Base-by-base conservation (phyloP, 2,888 invertebrate genomes). In the Morpho achilles region DNA sequence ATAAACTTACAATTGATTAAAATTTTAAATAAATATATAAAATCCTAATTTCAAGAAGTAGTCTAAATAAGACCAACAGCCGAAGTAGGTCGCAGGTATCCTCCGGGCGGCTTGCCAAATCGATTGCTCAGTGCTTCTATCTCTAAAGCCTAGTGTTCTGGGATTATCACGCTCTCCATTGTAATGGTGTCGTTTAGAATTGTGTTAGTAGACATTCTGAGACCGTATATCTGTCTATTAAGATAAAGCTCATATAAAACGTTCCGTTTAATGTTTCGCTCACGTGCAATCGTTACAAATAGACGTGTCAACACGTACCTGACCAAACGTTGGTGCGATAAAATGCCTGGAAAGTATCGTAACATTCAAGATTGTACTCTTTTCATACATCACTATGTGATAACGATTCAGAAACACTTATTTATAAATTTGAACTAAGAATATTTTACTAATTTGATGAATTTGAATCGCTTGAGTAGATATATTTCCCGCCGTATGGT, bases 81-180 rank as follows among this genome's bases (percentile, higher is more conserved):
- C 23, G 52, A 44, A 52, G 32, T 55, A 47, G 54, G 47, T 55
- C 43, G 40, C 22, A 56, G 53, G 55, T 59, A 63, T 59, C 53
- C 50, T 57, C 58, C 55, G 72, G 81, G 79, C 77, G 69, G 46
- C 16, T 68, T 60, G 78, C 81, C 81, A 81, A 80, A 79, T 80
- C 74, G 77, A 80, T 75, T 68, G 69, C 66, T 68, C 69, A 68
- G 59, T 60, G 59, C 60, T 61, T 62, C 61, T 56, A 63, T 59
- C 61, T 16, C 48, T 32, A 23, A 48, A 54, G 54, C 54, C 54
- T 48, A 54, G 54, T 54, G 54, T 54, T 48, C 54, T 48, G 47
- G 54, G 54, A 54, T 54, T 54, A 54, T 42, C 54, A 48, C 54
- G 47, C 23, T 54, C 48, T 52, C 44, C 9, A 54, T 54, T 54